Evolutionary conservation across 2,888 invertebrate genomes (phyloP).

Genomic region (Labia minor): DNA sequence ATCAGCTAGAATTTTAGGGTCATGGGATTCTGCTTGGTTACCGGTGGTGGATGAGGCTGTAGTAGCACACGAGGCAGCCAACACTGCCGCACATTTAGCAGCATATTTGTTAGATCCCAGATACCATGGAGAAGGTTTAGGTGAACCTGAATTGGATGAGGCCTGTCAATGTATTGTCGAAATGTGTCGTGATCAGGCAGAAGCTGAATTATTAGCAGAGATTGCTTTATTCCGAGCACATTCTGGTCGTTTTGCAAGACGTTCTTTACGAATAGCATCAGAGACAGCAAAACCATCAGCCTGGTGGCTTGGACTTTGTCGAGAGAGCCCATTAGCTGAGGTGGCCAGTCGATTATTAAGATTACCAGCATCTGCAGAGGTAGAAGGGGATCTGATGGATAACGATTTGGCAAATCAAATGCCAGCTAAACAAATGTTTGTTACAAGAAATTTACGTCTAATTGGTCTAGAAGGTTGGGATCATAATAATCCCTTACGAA

Average conservation of each 20-base stretch:
- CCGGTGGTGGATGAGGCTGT: neutral
- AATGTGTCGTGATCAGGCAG: neutral
- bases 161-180: neutral
- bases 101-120: neutral
- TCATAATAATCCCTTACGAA: neutral
- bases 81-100: neutral
- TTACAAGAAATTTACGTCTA: neutral
- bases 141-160: neutral
- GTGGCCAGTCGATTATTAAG: neutral
- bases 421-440: constrained; percentile 1
- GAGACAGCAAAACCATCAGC: neutral
- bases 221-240: neutral
- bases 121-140: neutral
- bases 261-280: neutral
- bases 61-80: neutral
- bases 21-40: neutral
- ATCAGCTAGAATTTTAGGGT: neutral
- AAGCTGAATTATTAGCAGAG: neutral
- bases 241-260: neutral
- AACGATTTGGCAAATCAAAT: neutral
- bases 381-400: neutral
- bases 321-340: neutral
- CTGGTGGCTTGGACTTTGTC: neutral
- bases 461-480: constrained; percentile 1
- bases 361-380: neutral